Conservation (phyloP, 1,140 invertebrate species). For the Psix sp. region DNA sequence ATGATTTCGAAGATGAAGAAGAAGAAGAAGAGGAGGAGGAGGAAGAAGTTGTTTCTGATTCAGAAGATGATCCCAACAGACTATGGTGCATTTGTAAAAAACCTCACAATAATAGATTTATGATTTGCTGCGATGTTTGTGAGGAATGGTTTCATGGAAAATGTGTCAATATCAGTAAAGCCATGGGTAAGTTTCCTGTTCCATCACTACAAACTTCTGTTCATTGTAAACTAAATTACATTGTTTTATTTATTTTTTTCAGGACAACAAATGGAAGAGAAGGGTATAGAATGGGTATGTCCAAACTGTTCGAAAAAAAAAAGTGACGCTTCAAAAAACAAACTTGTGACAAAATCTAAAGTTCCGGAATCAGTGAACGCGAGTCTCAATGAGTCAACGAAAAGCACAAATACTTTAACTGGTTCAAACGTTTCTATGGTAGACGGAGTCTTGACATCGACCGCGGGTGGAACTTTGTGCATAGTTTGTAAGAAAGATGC, state of each 20-base stretch:
- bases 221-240: too few species aligned
- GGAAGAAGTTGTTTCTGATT: conserved; percentile 80
- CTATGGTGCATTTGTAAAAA: conserved; percentile 97
- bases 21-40: conserved; percentile 75
- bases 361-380: conserved; percentile 14
- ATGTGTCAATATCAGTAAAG: conserved; percentile 95
- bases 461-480: conserved; percentile 75
- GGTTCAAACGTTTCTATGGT: conserved; percentile 1
- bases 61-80: conserved; percentile 95
- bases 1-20: conserved; percentile 50
- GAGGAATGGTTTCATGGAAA: conserved; percentile 98
- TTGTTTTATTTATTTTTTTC: conserved; percentile 7
- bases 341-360: conserved; percentile 37
- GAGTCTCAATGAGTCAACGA: conserved; percentile 11
- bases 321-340: conserved; percentile 63
- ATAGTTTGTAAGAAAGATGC: conserved; percentile 86
- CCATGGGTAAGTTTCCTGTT: conserved; percentile 80
- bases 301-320: conserved; percentile 87
- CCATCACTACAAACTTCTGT: too few species aligned
- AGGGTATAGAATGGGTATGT: conserved; percentile 93
- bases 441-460: conserved; percentile 9
- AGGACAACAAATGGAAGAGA: conserved; percentile 91
- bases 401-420: neutral
- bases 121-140: conserved; percentile 98
- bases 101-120: conserved; percentile 96